phyloP scores from a whole-genome alignment of 2,797 vertebrate species.

The Enteromius paludinosus region DNA sequence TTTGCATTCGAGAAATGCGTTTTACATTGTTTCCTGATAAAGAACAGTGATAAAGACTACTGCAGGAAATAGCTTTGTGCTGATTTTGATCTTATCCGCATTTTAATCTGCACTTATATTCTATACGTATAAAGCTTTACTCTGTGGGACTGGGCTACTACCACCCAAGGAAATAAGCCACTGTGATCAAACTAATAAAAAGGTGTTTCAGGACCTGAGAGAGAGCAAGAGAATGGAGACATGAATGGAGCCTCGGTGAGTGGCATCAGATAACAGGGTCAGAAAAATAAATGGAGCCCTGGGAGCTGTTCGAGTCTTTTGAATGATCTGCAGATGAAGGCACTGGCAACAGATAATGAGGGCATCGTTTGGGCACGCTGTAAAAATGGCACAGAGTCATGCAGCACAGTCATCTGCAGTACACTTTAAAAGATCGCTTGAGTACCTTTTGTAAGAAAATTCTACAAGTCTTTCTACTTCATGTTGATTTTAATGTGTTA shows the following conservation, averaged over 20 bases:
- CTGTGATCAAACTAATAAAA: slow-evolving; percentile 31
- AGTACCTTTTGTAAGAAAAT: neutral
- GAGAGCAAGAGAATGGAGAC: slow-evolving; percentile 22
- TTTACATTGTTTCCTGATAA: neutral
- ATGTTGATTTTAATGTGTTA: neutral
- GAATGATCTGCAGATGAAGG: slow-evolving; percentile 34
- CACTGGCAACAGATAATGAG: slow-evolving; percentile 14
- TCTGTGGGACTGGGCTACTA: slow-evolving; percentile 1
- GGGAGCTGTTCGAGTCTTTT: slow-evolving; percentile 37
- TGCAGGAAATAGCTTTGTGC: slow-evolving; percentile 9
- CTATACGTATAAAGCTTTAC: neutral
- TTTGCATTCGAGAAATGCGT: slow-evolving; percentile 7
- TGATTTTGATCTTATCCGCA: neutral
- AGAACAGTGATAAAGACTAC: neutral
- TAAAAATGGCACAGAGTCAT: slow-evolving; percentile 21
- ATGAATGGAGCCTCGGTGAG: slow-evolving; percentile 9
- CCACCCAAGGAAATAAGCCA: neutral
- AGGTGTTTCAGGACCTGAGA: slow-evolving; percentile 27
- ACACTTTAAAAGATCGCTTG: neutral
- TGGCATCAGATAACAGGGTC: slow-evolving; percentile 44
- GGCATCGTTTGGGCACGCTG: slow-evolving; percentile 3
- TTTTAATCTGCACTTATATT: neutral
- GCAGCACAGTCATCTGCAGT: neutral
- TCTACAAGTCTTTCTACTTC: neutral
- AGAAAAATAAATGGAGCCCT: slow-evolving; percentile 49